Conservation (phyloP, 2,888 invertebrate species). For the Rhabditophanes sp. region DNA sequence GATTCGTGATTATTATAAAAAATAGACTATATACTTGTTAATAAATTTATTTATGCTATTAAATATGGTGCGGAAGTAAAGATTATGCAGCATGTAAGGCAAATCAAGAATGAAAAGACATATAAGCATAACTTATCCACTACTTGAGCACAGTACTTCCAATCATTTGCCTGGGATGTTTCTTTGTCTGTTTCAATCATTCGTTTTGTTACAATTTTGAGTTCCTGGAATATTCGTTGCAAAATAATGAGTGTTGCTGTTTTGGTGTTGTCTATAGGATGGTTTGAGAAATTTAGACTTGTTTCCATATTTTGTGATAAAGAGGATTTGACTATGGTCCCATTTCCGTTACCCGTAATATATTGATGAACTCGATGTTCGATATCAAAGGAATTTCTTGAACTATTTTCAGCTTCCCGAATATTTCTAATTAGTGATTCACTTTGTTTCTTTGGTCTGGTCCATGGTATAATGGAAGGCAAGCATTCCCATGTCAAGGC, state of each 20-base stretch:
- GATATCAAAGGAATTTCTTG: conserved; percentile 28
- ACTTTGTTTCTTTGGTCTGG: conserved; percentile 34
- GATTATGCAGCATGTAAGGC: conserved; percentile 37
- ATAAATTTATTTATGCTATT: conserved; percentile 21
- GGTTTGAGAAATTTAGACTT: conserved; percentile 1
- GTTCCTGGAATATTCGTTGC: conserved; percentile 37
- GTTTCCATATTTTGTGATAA: conserved; percentile 4
- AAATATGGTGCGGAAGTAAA: conserved; percentile 43
- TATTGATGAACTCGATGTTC: conserved; percentile 26
- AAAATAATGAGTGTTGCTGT: conserved; percentile 30
- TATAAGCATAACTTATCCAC: conserved; percentile 43
- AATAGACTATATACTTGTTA: conserved; percentile 1
- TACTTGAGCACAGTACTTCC: conserved; percentile 42
- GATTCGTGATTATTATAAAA: conserved; percentile 4
- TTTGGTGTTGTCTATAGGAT: conserved; percentile 8
- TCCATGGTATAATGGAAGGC: conserved; percentile 29
- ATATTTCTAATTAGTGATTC: conserved; percentile 39
- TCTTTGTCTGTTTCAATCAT: conserved; percentile 41
- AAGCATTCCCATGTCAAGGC: conserved; percentile 27
- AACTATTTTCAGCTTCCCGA: conserved; percentile 29
- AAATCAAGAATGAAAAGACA: conserved; percentile 40
- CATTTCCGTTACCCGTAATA: conserved; percentile 14
- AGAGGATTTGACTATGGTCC: conserved; percentile 1
- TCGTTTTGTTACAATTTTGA: conserved; percentile 39
- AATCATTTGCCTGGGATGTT: conserved; percentile 34